A percentile compares a stretch with the other conserved stretches of the same genome.
Conservation (phyloP, 2,113 vertebrate species). For the Aegithalos caudatus region DNA sequence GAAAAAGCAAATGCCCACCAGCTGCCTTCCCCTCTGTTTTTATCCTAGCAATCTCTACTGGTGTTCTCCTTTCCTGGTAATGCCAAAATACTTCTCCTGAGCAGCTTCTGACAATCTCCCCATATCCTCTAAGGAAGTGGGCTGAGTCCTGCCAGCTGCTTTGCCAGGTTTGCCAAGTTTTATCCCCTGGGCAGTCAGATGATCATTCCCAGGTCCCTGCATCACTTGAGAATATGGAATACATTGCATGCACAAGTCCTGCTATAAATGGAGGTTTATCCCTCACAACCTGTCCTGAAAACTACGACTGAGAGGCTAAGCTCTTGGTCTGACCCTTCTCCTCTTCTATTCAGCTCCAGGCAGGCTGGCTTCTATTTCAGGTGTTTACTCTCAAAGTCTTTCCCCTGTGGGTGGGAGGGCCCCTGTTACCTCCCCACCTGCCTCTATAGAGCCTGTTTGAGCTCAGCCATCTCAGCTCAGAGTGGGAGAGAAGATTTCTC, state of each 20-base stretch:
- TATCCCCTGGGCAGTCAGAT: not conserved
- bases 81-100: not conserved
- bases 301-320: not conserved
- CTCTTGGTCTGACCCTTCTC: not conserved
- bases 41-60: not conserved
- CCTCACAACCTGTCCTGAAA: not conserved
- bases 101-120: not conserved
- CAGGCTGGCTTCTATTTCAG: not conserved
- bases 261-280: not conserved
- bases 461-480: not conserved
- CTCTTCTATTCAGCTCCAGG: not conserved
- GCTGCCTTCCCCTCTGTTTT: not conserved
- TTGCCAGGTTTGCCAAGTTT: not conserved
- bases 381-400: not conserved
- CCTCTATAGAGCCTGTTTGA: not conserved
- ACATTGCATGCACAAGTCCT: not conserved
- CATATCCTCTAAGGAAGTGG: not conserved
- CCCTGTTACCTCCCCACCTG: not conserved
- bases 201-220: not conserved
- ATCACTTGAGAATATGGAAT: rapidly evolving
- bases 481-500: not conserved
- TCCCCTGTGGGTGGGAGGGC: not conserved
- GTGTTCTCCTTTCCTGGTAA: not conserved
- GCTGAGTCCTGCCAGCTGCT: not conserved
- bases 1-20: not conserved